Conservation (phyloP, 2,888 invertebrate species). For the Apomyelois bistriatella region DNA sequence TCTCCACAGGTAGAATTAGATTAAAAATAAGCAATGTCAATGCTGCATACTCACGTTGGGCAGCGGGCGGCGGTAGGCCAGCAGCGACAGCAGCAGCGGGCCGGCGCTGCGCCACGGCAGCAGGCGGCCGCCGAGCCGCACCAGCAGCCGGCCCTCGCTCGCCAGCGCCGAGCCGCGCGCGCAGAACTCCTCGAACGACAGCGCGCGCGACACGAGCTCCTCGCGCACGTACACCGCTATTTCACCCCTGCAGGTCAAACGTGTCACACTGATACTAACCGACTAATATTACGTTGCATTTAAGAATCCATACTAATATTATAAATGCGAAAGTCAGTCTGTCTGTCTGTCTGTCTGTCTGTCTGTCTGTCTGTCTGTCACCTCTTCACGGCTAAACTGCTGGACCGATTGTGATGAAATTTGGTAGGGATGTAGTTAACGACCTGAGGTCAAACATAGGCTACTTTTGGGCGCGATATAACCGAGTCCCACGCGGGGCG, state of each 20-base stretch:
- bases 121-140: conserved; percentile 92
- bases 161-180: conserved; percentile 84
- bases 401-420: too few relatives aligned
- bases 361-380: too few relatives aligned
- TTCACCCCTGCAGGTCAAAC: conserved; percentile 64
- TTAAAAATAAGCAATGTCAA: background rate
- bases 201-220: conserved; percentile 61
- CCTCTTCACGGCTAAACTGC: too few relatives aligned
- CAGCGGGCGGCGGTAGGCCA: conserved; percentile 91
- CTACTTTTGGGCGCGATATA: too few relatives aligned
- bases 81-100: conserved; percentile 92
- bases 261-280: background rate
- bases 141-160: conserved; percentile 89
- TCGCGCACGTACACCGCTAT: conserved; percentile 67
- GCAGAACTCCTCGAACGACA: conserved; percentile 71
- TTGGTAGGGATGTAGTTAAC: too few relatives aligned
- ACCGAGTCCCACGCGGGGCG: too few relatives aligned
- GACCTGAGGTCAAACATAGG: too few relatives aligned
- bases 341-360: too few relatives aligned
- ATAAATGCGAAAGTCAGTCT: too few relatives aligned
- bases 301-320: too few relatives aligned
- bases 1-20: too few relatives aligned
- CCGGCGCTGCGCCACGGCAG: conserved; percentile 95
- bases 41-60: conserved; percentile 82
- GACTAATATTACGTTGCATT: too few relatives aligned